phyloP scores from a whole-genome alignment of 2,113 vertebrate genomes.

The Aphelocoma coerulescens region DNA sequence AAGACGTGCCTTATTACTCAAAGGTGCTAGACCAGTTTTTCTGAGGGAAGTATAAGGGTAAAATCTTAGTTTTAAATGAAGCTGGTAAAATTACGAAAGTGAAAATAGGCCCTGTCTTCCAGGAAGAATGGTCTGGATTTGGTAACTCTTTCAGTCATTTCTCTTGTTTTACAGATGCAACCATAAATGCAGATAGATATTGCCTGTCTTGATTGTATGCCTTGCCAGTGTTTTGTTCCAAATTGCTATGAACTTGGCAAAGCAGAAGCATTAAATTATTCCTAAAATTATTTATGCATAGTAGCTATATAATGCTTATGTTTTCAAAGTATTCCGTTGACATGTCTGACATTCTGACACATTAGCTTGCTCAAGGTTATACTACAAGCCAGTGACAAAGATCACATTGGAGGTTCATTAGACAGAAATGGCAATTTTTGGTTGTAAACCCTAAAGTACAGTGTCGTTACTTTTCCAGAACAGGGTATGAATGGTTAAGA shows the following conservation, averaged over 20 bases:
- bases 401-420: background rate
- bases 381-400: background rate
- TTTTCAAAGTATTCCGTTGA: background rate
- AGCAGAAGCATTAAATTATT: background rate
- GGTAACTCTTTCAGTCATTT: background rate
- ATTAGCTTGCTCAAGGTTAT: background rate
- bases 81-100: background rate
- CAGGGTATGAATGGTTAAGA: background rate
- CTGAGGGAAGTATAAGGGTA: background rate
- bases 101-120: background rate
- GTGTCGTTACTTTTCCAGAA: background rate
- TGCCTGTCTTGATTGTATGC: background rate
- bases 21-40: background rate
- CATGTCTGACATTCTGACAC: background rate
- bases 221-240: background rate
- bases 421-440: background rate
- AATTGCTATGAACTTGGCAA: background rate
- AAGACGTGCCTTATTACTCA: background rate
- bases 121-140: background rate
- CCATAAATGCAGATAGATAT: background rate
- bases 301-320: background rate
- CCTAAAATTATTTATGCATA: background rate
- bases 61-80: background rate
- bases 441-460: background rate
- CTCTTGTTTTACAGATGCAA: background rate